Conservation (phyloP, 2,113 vertebrate genomes). For the Tyrannus savana region DNA sequence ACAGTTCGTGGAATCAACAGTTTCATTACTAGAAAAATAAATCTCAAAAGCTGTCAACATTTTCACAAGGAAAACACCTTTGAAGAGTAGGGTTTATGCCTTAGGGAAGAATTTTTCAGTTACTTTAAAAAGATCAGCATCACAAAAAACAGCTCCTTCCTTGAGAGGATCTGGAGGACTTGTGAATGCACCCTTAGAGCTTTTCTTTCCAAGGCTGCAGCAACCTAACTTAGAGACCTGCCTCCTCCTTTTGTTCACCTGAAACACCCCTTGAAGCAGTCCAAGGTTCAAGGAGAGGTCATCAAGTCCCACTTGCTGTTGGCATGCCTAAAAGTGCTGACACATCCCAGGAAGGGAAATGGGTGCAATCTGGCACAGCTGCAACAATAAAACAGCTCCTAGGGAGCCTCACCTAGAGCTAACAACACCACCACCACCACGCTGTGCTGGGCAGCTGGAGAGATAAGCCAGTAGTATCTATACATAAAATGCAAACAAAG, state of each 20-base stretch:
- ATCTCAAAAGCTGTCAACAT: neutral
- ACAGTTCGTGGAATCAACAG: neutral
- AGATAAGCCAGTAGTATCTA: neutral
- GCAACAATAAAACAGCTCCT: neutral
- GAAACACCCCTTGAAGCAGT: neutral
- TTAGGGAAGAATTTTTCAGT: neutral
- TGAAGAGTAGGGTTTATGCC: neutral
- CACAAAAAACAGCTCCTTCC: neutral
- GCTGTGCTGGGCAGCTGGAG: neutral
- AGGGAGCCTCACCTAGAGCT: neutral
- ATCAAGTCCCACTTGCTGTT: neutral
- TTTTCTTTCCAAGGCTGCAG: neutral
- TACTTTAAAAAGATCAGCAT: neutral
- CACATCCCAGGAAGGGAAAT: neutral
- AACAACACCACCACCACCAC: neutral
- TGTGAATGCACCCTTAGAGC: neutral
- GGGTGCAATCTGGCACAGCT: neutral
- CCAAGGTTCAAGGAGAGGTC: constrained; percentile 8
- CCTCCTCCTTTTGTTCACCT: neutral
- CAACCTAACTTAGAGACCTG: neutral
- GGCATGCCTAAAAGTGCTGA: neutral
- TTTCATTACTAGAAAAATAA: neutral
- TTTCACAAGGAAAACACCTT: neutral
- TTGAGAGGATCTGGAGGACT: neutral
- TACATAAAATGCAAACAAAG: neutral